Evolutionary conservation across 1,140 invertebrate species (phyloP).

Genomic region (Andrena cerasifolii): DNA sequence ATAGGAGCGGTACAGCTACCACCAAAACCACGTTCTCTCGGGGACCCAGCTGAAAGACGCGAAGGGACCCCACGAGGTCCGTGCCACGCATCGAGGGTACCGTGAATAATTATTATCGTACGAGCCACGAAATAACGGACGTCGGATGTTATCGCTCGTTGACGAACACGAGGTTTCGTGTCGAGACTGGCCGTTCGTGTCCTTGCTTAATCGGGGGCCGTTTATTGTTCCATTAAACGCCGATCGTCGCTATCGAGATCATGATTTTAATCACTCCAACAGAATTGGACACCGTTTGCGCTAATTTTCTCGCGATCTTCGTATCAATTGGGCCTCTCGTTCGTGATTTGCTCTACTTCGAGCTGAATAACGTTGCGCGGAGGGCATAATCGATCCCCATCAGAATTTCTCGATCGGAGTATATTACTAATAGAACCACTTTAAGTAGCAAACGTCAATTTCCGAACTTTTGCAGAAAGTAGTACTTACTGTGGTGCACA

Average conservation of each 20-base stretch:
- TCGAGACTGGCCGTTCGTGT: not conserved
- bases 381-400: not conserved
- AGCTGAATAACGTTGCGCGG: not conserved
- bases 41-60: not conserved
- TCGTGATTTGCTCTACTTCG: not conserved
- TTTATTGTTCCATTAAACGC: constrained; percentile 5
- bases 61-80: not conserved
- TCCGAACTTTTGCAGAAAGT: too few species aligned
- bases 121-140: constrained; percentile 3
- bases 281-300: too few species aligned
- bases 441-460: not conserved
- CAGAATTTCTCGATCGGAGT: not conserved
- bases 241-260: not conserved
- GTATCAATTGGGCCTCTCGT: too few species aligned
- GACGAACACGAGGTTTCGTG: not conserved
- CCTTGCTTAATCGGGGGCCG: not conserved
- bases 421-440: too few species aligned
- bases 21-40: constrained; percentile 46
- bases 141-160: not conserved
- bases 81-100: not conserved
- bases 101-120: constrained; percentile 2
- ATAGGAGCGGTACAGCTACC: constrained; percentile 63
- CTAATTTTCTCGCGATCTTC: too few species aligned
- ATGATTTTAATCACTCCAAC: not conserved
- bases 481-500: too few species aligned